phyloP scores from a whole-genome alignment of 2,888 invertebrate species.

The Gasteruption jaculator region DNA sequence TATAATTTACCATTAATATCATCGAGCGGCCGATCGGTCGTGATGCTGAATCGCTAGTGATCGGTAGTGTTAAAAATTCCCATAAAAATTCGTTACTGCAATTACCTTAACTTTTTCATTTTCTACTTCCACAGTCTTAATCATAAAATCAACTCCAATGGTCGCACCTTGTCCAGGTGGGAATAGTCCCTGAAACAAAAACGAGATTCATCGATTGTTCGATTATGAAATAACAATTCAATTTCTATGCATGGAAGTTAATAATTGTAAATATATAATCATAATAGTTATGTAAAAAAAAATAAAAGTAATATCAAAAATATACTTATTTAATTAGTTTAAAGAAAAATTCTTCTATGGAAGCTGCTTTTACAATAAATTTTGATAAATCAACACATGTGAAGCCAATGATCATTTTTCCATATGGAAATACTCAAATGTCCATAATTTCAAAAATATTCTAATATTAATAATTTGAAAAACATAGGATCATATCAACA shows the following conservation, averaged over 20 bases:
- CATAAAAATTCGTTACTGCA: too few species aligned
- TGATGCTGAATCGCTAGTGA: too few species aligned
- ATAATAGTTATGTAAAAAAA: background rate
- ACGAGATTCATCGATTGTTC: background rate
- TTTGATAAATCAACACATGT: slow-evolving; percentile 3
- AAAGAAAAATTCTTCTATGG: slow-evolving; percentile 5
- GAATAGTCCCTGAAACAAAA: slow-evolving; percentile 71
- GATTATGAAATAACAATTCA: background rate
- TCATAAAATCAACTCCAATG: slow-evolving; percentile 99
- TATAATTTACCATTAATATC: too few species aligned
- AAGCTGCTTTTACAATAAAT: slow-evolving; percentile 3
- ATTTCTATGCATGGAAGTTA: background rate
- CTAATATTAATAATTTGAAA: too few species aligned
- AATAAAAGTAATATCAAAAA: slow-evolving; percentile 1
- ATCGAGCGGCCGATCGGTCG: too few species aligned
- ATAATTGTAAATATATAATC: too few species aligned
- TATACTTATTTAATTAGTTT: too few species aligned
- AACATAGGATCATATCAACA: too few species aligned
- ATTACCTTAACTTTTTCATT: slow-evolving; percentile 89
- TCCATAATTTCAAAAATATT: too few species aligned
- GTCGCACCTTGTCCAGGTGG: slow-evolving; percentile 98
- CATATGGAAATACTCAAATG: too few species aligned
- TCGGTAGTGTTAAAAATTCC: too few species aligned
- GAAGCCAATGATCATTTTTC: too few species aligned
- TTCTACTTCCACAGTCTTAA: slow-evolving; percentile 96